These are phyloP conservation scores for Siphamia tubifer DNA, from an alignment of 2,113 vertebrate genomes.

Conservation along the genomic window DNA sequence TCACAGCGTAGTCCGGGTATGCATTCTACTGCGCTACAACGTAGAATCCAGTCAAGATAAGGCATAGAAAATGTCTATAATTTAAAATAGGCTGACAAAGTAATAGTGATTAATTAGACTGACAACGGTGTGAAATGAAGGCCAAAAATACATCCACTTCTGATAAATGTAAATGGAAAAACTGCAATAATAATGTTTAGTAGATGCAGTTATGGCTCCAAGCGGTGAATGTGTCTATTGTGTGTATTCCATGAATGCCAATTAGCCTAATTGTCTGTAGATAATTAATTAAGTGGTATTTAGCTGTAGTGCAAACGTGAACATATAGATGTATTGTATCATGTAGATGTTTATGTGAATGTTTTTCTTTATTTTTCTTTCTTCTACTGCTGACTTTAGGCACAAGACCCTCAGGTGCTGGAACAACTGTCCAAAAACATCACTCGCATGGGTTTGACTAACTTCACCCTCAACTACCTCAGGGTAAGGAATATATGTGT, in stretches of 20 bases:
- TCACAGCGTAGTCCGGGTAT: neutral
- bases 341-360: neutral
- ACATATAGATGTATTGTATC: neutral
- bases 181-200: conserved; percentile 35
- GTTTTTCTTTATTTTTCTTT: neutral
- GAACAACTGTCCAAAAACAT: conserved; percentile 99
- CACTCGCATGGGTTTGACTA: conserved; percentile 98
- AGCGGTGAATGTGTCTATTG: conserved; percentile 28
- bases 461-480: conserved; percentile 99
- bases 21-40: neutral
- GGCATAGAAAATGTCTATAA: neutral
- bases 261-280: conserved; percentile 43
- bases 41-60: neutral
- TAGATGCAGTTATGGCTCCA: conserved; percentile 31
- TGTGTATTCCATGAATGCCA: conserved; percentile 21
- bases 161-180: neutral
- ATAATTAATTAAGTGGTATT: conserved; percentile 28
- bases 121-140: conserved; percentile 21
- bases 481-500: conserved; percentile 86
- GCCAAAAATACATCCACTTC: neutral
- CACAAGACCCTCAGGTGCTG: conserved; percentile 99
- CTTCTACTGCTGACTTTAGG: conserved; percentile 76
- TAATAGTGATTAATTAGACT: conserved; percentile 44
- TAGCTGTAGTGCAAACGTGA: conserved; percentile 10
- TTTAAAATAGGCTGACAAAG: conserved; percentile 18